A percentile compares a stretch with the other conserved stretches of the same genome.
These are phyloP conservation scores for Stigmatopora nigra DNA, from an alignment of 2,113 vertebrate genomes.

Conservation along the genomic window DNA sequence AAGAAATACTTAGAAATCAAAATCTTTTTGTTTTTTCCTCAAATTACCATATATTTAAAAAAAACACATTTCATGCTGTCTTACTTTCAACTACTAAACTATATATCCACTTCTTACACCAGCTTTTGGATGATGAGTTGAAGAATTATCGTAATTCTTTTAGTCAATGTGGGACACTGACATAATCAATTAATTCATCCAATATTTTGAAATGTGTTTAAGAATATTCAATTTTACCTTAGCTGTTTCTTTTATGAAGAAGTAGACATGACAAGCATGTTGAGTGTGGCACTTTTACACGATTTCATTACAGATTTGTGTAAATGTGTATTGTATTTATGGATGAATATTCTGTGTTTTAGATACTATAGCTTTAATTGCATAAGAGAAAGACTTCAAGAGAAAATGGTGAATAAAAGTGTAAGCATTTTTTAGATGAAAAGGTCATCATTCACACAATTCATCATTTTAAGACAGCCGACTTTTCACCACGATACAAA, in stretches of 20 bases:
- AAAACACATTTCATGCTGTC: conserved; percentile 8
- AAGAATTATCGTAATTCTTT: background rate
- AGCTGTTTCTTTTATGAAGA: background rate
- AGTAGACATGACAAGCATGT: conserved; percentile 1
- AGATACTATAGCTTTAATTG: background rate
- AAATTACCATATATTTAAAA: background rate
- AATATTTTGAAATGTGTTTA: background rate
- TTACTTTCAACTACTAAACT: background rate
- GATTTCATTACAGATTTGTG: background rate
- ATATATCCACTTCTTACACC: background rate
- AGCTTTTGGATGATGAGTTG: background rate
- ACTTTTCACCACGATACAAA: background rate
- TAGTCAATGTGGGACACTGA: background rate
- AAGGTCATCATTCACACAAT: background rate
- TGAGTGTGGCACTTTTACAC: background rate
- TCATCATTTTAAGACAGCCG: background rate
- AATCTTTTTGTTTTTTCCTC: background rate
- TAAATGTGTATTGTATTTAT: conserved; percentile 1
- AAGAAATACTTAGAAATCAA: conserved; percentile 6
- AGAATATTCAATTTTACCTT: background rate
- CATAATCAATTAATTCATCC: background rate
- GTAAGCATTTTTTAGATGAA: background rate
- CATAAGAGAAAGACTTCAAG: background rate
- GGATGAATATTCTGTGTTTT: background rate
- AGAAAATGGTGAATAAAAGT: background rate